Conservation (phyloP, 2,888 invertebrate genomes). For the Agrilus biguttatus region DNA sequence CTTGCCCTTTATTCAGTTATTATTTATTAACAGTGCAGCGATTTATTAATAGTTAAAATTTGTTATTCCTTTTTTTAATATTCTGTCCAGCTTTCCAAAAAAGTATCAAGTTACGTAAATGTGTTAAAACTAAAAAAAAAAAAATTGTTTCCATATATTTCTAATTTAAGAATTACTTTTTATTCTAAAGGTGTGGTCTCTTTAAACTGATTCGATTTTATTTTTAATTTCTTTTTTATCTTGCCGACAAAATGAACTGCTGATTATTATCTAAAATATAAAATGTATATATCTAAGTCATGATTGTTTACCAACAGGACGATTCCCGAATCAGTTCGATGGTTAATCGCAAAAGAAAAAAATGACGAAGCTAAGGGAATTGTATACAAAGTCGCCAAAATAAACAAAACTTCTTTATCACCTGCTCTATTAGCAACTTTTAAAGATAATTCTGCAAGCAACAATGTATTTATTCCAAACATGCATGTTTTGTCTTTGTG, state of each 20-base stretch:
- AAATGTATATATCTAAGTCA: neutral
- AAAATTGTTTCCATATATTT: too few species aligned
- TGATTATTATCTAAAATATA: too few species aligned
- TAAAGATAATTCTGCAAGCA: conserved; percentile 15
- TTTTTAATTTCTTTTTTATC: neutral
- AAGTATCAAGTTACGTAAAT: too few species aligned
- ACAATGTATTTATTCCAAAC: neutral
- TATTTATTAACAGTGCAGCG: too few species aligned
- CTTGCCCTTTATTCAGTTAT: too few species aligned
- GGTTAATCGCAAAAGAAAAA: conserved; percentile 43
- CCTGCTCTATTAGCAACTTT: conserved; percentile 31
- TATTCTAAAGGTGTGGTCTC: too few species aligned
- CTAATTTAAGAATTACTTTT: too few species aligned
- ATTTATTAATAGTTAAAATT: too few species aligned
- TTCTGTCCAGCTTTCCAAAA: too few species aligned
- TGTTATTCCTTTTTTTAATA: too few species aligned
- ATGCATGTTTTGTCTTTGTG: neutral
- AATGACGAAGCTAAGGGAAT: conserved; percentile 39
- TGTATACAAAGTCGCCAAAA: conserved; percentile 39
- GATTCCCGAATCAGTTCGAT: conserved; percentile 51
- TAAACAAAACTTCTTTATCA: conserved; percentile 37
- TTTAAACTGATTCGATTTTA: too few species aligned
- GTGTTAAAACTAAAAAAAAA: too few species aligned
- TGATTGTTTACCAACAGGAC: conserved; percentile 24
- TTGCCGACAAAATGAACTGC: neutral